Percentiles rank a stretch among this genome's conserved stretches.
These are phyloP conservation scores for Yponomeuta evonymella DNA, from an alignment of 2,888 invertebrate genomes.

Conservation along the genomic window DNA sequence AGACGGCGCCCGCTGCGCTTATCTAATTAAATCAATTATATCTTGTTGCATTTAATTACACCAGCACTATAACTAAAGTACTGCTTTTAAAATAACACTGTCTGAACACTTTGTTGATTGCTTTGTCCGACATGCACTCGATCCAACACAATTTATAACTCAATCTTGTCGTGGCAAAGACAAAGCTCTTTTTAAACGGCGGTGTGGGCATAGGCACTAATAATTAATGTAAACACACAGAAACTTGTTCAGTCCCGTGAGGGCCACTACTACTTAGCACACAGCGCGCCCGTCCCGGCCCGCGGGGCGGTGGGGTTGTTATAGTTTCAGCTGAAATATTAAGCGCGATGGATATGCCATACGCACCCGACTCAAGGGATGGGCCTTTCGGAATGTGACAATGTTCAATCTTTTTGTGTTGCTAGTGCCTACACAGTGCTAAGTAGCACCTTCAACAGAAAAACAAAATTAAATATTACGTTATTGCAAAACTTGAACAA, in stretches of 20 bases:
- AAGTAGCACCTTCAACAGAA: neutral
- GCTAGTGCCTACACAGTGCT: too few species aligned
- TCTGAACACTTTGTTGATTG: neutral
- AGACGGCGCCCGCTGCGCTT: neutral
- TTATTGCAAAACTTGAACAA: too few species aligned
- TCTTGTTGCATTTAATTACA: neutral
- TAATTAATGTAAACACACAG: constrained; percentile 1
- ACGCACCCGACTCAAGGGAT: neutral
- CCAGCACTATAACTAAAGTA: neutral
- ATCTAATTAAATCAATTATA: neutral
- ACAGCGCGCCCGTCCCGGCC: neutral
- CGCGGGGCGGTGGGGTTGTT: neutral
- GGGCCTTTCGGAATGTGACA: neutral
- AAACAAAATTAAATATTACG: too few species aligned
- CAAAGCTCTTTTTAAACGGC: neutral
- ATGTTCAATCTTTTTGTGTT: neutral
- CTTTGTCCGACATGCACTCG: neutral
- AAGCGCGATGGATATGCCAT: neutral
- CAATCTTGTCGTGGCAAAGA: neutral
- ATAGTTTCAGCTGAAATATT: constrained; percentile 10
- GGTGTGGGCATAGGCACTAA: neutral
- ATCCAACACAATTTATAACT: neutral
- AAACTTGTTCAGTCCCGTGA: neutral
- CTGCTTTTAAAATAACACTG: neutral
- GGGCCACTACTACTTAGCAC: neutral